phyloP scores from a whole-genome alignment of 1,140 invertebrate species.

The Vanessa tameamea region DNA sequence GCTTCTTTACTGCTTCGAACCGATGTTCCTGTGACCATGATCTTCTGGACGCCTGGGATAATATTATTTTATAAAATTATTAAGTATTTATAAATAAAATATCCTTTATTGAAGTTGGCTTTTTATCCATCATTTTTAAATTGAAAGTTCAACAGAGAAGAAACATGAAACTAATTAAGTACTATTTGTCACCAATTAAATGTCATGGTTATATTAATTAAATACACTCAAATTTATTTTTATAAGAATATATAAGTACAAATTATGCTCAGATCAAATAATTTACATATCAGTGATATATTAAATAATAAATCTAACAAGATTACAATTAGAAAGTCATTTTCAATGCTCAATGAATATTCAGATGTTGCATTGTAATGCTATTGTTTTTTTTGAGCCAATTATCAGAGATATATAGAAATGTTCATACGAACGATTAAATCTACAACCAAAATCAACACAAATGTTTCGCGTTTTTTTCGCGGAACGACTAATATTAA shows the following conservation, averaged over 20 bases:
- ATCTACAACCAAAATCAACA: slow-evolving; percentile 24
- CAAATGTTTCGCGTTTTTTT: slow-evolving; percentile 36
- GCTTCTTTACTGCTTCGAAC: slow-evolving; percentile 94
- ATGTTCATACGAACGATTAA: slow-evolving; percentile 5
- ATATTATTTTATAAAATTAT: too few species aligned
- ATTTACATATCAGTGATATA: background rate
- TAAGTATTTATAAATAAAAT: too few species aligned
- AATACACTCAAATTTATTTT: too few species aligned
- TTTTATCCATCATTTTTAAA: too few species aligned
- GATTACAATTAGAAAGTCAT: slow-evolving; percentile 12
- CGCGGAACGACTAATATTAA: slow-evolving; percentile 36
- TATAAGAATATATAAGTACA: background rate
- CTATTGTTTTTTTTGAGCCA: slow-evolving; percentile 10
- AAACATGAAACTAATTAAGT: too few species aligned
- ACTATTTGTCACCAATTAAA: too few species aligned
- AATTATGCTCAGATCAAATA: slow-evolving; percentile 34
- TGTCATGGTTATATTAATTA: too few species aligned
- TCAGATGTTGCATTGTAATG: slow-evolving; percentile 8
- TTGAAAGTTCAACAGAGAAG: too few species aligned
- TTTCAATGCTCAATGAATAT: background rate
- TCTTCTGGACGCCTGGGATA: slow-evolving; percentile 91
- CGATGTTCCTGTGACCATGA: slow-evolving; percentile 95
- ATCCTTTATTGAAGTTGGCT: too few species aligned
- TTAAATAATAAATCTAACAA: slow-evolving; percentile 4
- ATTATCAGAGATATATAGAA: background rate